Base-by-base conservation (phyloP, 2,888 invertebrate genomes). In the Boloria euphrosyne region DNA sequence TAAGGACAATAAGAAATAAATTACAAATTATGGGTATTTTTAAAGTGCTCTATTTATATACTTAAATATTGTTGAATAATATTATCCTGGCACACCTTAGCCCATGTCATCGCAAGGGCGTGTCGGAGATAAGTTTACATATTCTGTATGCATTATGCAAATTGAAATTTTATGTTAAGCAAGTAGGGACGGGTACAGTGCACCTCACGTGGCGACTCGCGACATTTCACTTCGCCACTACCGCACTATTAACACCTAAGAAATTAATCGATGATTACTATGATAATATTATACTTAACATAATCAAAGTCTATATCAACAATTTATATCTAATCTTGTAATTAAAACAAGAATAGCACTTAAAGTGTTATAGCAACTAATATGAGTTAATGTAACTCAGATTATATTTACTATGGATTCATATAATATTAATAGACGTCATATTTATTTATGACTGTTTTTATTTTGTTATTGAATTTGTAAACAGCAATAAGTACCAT, bases 141-240 rank as follows among this genome's bases (percentile, higher is more conserved):
- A 90, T 89, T 90, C 88, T 80, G 86, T 87, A 90, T 92, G 90
- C 88, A 92, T 91, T 90, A 91, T 92, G 91, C 90, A 89, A 88
- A 92, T 90, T 84, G 86, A 84, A 87, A 86, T 89, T 90, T 91
- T 92, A 91, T 91, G 90, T 90, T 86, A 90, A 90, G 86, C 82
- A 75, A 76, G 74, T 70, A 75, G 75, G 69, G 75, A 73, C 67
- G 68, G 68, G 65, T 73, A 59, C 53, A 50, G 73, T 53, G 66
- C 22, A 57, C 54, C 61, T 64, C 65, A 69, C 67, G 75, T 72
- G 70, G 51, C 31, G 58, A 27, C 51, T 49, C 31, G 77, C 78
- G 76, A 82, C 81, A 79, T 79, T 82, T 81, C 77, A 78, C 80
- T 81, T 74, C 72, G 76, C 83, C 80, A 80, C 82, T 81, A 82